Conservation (phyloP, 2,113 vertebrate species). For the Mohoua ochrocephala region DNA sequence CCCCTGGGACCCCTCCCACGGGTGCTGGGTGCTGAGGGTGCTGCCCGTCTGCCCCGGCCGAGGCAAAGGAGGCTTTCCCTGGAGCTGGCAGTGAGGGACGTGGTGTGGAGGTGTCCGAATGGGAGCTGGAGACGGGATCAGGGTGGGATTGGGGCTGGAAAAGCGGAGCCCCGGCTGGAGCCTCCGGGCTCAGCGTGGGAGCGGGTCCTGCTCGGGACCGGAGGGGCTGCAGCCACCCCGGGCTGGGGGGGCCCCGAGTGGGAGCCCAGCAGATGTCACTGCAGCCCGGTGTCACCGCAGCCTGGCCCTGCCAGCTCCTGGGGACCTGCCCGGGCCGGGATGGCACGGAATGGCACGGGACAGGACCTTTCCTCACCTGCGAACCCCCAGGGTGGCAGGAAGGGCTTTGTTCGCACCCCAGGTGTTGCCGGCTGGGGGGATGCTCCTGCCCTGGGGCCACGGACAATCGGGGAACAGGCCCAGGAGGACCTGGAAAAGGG, state of each 20-base stretch:
- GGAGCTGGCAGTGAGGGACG: rapidly evolving
- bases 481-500: neutral
- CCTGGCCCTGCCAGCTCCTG: neutral
- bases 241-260: neutral
- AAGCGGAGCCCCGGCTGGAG: rapidly evolving
- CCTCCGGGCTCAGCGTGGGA: rapidly evolving
- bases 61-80: neutral
- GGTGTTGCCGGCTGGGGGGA: neutral
- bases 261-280: conserved; percentile 28
- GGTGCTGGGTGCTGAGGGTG: neutral
- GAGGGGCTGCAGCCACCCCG: neutral
- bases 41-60: neutral
- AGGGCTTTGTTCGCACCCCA: neutral
- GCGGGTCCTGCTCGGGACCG: rapidly evolving
- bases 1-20: neutral
- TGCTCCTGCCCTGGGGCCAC: neutral
- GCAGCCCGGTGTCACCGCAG: neutral
- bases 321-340: neutral
- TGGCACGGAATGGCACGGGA: rapidly evolving
- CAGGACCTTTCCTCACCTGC: neutral
- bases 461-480: neutral
- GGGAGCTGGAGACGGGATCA: neutral
- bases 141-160: neutral
- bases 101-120: rapidly evolving
- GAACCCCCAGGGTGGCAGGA: neutral